Conservation (phyloP, 2,113 vertebrate genomes). For the Kryptolebias marmoratus region DNA sequence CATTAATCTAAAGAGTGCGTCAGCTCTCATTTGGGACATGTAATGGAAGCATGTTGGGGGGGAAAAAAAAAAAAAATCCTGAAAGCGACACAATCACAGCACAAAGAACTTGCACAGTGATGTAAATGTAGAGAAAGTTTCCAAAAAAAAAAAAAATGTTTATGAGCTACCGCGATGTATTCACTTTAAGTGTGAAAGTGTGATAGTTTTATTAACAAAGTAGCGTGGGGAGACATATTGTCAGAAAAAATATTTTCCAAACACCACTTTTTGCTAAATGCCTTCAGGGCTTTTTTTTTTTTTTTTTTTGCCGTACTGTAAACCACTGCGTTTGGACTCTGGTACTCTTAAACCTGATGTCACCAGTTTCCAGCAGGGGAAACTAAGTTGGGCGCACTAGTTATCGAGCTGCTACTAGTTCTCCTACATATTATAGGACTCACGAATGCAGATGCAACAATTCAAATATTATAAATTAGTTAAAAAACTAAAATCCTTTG, state of each 20-base stretch:
- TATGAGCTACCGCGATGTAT: slow-evolving; percentile 1
- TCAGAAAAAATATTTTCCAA: background rate
- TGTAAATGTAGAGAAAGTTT: background rate
- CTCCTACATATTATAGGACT: too few relatives aligned
- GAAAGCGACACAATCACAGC: slow-evolving; percentile 7
- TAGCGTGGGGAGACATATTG: background rate
- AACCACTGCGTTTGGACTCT: background rate
- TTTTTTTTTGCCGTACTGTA: background rate
- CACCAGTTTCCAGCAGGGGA: background rate
- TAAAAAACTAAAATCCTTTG: too few relatives aligned
- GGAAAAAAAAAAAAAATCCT: slow-evolving; percentile 12
- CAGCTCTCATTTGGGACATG: slow-evolving; percentile 11
- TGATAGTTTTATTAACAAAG: background rate
- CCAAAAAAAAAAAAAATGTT: background rate
- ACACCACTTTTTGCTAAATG: too few relatives aligned
- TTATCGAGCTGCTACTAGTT: too few relatives aligned
- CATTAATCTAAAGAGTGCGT: slow-evolving; percentile 38
- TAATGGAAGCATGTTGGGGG: background rate
- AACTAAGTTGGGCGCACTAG: slow-evolving; percentile 9
- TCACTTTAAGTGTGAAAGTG: background rate
- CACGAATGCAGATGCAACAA: too few relatives aligned
- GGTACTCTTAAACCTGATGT: background rate
- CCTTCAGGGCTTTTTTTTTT: background rate
- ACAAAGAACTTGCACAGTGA: background rate
- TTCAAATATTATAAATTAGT: too few relatives aligned